Evolutionary conservation across 2,797 vertebrate species (phyloP), one percentile per base, ranked within the genome.

Genomic region (Leptoclinus maculatus): DNA sequence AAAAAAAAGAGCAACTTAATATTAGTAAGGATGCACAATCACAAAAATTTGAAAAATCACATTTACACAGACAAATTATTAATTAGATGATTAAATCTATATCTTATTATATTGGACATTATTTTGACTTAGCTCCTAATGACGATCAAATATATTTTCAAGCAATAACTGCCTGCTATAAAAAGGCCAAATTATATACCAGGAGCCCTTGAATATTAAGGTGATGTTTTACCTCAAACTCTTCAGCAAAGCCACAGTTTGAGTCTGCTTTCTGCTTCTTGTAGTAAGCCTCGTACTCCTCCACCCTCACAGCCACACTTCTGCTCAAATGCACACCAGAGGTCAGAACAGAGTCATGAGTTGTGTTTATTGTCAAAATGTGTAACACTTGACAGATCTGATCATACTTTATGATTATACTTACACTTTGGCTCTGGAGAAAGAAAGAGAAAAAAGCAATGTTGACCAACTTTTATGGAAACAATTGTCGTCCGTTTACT

Each of bases 221-320:
- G 13, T 56, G 2, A 10, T 71, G 3, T 71, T 71, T 91, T 29
- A 99, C 98, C 94, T 99, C 98, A 79, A 97, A 99, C 67, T 99
- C 97, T 79, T 97, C 97, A 45, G 97, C 97, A 75, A 98, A 99
- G 59, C 98, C 98, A 87, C 97, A 99, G 90, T 96, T 98, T 80
- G 96, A 97, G 87, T 99, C 96, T 0, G 97, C 97, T 85, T 95
- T 96, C 89, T 98, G 97, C 85, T 96, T 97, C 90, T 90, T 97
- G 87, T 96, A 99, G 90, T 99, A 97, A 4, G 91, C 88, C 80
- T 97, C 96, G 32, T 95, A 99, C 80, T 97, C 96, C 83, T 97
- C 96, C 74, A 97, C 94, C 86, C 89, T 96, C 83, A 99, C 94
- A 53, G 95, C 74, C 68, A 95, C 90, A 86, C 94, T 96, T 77